A percentile compares a stretch with the other conserved stretches of the same genome.
Evolutionary conservation across 2,113 vertebrate genomes (phyloP).

Genomic region (Tetrax tetrax): DNA sequence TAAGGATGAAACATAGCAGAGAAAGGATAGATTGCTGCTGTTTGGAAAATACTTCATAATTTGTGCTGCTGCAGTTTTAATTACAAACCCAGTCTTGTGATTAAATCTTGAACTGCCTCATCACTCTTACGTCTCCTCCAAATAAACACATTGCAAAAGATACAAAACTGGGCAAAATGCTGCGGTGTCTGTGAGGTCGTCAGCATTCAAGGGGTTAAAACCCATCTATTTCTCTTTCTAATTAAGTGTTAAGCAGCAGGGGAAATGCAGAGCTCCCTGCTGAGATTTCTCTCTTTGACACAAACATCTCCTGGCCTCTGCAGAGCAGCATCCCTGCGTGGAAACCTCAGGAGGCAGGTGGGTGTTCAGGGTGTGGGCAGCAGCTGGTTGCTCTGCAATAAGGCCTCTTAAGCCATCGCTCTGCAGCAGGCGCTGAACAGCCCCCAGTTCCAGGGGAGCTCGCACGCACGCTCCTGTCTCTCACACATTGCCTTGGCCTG

Average conservation of each 20-base stretch:
- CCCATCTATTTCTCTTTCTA: rapidly evolving
- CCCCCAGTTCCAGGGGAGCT: too few relatives aligned
- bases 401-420: rapidly evolving
- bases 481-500: rapidly evolving
- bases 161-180: rapidly evolving
- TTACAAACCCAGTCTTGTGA: background rate
- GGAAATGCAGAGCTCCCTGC: background rate
- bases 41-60: background rate
- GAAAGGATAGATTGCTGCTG: background rate
- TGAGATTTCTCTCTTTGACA: background rate
- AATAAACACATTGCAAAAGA: background rate
- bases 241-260: rapidly evolving
- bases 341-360: background rate
- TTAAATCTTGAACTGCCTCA: background rate
- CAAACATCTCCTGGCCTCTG: background rate
- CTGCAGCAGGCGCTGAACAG: background rate
- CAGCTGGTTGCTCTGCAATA: too few relatives aligned
- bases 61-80: background rate
- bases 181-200: rapidly evolving
- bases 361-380: rapidly evolving
- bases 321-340: background rate
- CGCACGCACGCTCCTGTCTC: rapidly evolving
- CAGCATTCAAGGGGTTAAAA: background rate
- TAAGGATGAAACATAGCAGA: rapidly evolving
- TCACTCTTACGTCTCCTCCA: background rate